phyloP scores from a whole-genome alignment of 2,797 vertebrate genomes.

The Amniataba percoides region DNA sequence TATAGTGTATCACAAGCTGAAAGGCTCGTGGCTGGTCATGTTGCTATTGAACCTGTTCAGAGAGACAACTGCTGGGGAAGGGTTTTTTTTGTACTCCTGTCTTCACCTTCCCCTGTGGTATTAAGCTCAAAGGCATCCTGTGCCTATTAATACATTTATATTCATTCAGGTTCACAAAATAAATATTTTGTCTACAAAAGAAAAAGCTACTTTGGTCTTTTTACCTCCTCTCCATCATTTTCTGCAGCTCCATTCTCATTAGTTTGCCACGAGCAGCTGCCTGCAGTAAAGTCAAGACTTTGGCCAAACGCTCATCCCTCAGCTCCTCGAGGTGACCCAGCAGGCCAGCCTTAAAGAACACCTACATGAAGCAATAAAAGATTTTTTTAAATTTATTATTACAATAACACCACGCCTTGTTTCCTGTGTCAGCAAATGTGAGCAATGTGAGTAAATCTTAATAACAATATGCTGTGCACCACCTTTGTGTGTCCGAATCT shows the following conservation, averaged over 20 bases:
- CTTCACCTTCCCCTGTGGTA: conserved; percentile 48
- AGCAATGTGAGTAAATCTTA: too few relatives aligned
- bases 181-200: neutral
- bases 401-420: neutral
- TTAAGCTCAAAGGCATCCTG: conserved; percentile 30
- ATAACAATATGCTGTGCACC: neutral
- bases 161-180: neutral
- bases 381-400: neutral
- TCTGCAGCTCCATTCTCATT: conserved; percentile 89
- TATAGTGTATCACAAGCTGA: conserved; percentile 72
- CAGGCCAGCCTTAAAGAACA: conserved; percentile 95
- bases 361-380: conserved; percentile 76
- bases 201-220: neutral
- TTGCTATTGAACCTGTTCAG: conserved; percentile 73
- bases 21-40: conserved; percentile 55
- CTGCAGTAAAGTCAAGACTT: conserved; percentile 92
- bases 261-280: conserved; percentile 89
- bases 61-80: conserved; percentile 62
- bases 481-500: conserved; percentile 96
- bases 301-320: conserved; percentile 92
- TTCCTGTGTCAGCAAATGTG: neutral
- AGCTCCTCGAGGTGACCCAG: conserved; percentile 92
- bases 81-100: conserved; percentile 28
- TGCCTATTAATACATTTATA: neutral
- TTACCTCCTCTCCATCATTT: conserved; percentile 89